Evolutionary conservation across 37 sponge, comb jelly and placozoan genomes (phyloP), one percentile per base, ranked within the genome.

Genomic region (Spongia lamella): DNA sequence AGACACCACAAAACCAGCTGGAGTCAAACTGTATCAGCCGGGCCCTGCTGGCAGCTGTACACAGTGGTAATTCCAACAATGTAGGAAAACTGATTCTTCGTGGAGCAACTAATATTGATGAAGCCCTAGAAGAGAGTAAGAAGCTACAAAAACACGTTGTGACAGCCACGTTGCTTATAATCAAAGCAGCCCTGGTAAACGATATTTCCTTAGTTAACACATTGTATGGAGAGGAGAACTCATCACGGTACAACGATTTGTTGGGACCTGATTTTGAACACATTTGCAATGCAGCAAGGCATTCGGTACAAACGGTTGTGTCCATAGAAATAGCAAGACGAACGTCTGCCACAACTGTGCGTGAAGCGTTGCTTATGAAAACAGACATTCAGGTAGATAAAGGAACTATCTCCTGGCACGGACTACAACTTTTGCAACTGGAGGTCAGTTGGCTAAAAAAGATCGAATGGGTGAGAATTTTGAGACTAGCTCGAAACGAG

Each of bases 271-370:
- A 29, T 22, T 29, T 58, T 29, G 60, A 58, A 22, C 25, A 26
- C 7, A 58, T 58, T 26, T 15, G 60, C 29, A 58, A 26, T 5
- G 60, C 29, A 14, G 60, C 60, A 7, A 58, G 14, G 14, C 60
- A 7, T 15, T 70, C 78, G n/a, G 82, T 92, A 17, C 73, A 79
- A 19, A 86, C 92, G 0, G 79, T 83, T 24, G 92, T 92, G 17
- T 84, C 92, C 13, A 88, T 92, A 19, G 88, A 92, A 39, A 72
- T 92, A 36, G 93, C 87, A 26, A 74, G 84, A 22, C 52, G 89
- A 1, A 56, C 54, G 20, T 56, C 79, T 5, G 52, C 84, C 31
- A 34, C 33, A 3, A 34, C 13, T 20, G 86, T 84, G 22, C 50
- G 47, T 1, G 81, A 88, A 38, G 89, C 88, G 54, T 75, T 92